Evolutionary conservation across 2,888 invertebrate species (phyloP).

Genomic region (Platycheirus rosarum): DNA sequence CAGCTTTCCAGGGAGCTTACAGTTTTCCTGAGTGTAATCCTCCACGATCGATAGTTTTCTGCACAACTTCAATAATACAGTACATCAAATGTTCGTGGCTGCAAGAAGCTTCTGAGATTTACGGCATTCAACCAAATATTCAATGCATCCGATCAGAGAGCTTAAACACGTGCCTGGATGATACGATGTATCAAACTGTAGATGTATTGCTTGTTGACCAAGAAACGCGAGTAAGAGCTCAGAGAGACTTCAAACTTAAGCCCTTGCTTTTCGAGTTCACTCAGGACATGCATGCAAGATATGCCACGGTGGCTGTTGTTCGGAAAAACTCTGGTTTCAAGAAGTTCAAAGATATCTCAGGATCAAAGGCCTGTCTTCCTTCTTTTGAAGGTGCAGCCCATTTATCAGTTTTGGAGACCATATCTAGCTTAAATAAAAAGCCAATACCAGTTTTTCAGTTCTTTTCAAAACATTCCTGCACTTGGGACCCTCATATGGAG

Average conservation of each 20-base stretch:
- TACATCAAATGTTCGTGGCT: conserved; percentile 91
- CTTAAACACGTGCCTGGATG: conserved; percentile 87
- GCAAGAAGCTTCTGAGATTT: conserved; percentile 88
- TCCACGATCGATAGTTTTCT: conserved; percentile 86
- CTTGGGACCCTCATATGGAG: conserved; percentile 81
- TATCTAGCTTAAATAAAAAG: conserved; percentile 81
- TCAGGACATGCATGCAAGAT: conserved; percentile 80
- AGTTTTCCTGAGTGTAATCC: conserved; percentile 88
- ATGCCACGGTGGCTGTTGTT: conserved; percentile 86
- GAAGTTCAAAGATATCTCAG: conserved; percentile 86
- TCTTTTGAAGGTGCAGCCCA: conserved; percentile 89
- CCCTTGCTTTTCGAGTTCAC: conserved; percentile 80
- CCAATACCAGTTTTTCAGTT: conserved; percentile 79
- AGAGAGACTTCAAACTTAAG: conserved; percentile 83
- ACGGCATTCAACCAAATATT: conserved; percentile 90
- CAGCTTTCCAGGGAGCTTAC: conserved; percentile 86
- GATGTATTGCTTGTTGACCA: conserved; percentile 89
- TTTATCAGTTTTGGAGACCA: conserved; percentile 84
- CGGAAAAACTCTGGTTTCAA: conserved; percentile 84
- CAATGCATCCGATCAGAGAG: conserved; percentile 88
- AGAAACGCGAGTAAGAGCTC: conserved; percentile 88
- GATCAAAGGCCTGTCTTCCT: conserved; percentile 91
- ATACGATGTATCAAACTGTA: conserved; percentile 85
- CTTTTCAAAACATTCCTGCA: conserved; percentile 88
- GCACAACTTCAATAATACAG: conserved; percentile 88